A percentile compares a stretch with the other conserved stretches of the same genome.
Conservation (phyloP, 2,797 vertebrate species). For the Scleropages formosus region DNA sequence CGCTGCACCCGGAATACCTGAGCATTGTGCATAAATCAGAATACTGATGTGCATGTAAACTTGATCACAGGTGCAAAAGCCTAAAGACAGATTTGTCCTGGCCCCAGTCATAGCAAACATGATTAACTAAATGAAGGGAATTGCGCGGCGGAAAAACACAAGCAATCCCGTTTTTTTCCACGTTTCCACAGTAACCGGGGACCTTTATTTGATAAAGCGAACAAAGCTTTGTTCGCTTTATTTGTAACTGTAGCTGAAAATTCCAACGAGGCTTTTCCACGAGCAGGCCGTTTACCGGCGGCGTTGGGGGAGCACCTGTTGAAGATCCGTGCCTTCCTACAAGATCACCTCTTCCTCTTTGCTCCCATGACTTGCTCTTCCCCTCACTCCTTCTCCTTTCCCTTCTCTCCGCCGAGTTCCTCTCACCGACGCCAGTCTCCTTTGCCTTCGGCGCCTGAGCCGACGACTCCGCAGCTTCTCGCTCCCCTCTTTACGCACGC, state of each 20-base stretch:
- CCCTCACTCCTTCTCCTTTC: constrained; percentile 10
- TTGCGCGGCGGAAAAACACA: background rate
- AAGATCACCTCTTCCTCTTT: background rate
- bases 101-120: background rate
- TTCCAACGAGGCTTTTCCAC: constrained; percentile 28
- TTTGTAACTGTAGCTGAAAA: constrained; percentile 63
- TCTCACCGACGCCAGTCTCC: constrained; percentile 3
- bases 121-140: background rate
- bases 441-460: background rate
- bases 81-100: background rate
- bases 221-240: constrained; percentile 43
- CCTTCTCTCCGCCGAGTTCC: constrained; percentile 2
- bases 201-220: too few species aligned
- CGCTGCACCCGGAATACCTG: too few species aligned
- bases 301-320: background rate
- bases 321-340: too few species aligned
- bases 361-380: background rate
- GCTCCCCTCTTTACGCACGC: constrained; percentile 54
- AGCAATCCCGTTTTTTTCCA: background rate
- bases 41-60: background rate
- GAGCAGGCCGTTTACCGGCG: background rate
- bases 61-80: constrained; percentile 1
- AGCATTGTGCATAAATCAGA: too few species aligned
- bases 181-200: constrained; percentile 45
- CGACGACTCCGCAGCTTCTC: constrained; percentile 45